Percentiles rank a stretch among this genome's conserved stretches.
Conservation (phyloP, 2,113 vertebrate genomes). For the Crotalus tigris region DNA sequence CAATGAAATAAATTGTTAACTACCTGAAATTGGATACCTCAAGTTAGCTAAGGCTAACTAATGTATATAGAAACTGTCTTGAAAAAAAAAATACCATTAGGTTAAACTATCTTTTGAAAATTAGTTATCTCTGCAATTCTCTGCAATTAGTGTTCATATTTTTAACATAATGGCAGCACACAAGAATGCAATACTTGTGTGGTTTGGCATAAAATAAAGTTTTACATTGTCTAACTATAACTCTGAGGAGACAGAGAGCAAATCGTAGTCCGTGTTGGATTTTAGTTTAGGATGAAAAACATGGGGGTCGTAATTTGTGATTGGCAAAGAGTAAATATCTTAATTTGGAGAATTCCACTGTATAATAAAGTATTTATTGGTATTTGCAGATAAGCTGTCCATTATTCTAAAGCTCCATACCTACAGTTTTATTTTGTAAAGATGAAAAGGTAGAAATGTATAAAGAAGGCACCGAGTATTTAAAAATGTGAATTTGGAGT, state of each 20-base stretch:
- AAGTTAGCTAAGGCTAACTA: neutral
- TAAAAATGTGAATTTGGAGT: neutral
- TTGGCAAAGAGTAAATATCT: neutral
- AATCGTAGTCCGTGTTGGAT: neutral
- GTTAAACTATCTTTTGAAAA: neutral
- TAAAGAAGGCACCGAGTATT: neutral
- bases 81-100: neutral
- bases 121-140: neutral
- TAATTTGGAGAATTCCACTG: neutral
- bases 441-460: neutral
- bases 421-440: neutral
- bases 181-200: neutral
- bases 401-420: neutral
- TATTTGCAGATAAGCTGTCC: neutral
- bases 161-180: neutral
- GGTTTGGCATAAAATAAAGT: neutral
- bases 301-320: neutral
- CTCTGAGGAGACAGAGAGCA: neutral
- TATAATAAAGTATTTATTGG: neutral
- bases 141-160: neutral
- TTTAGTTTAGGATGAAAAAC: neutral
- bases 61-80: neutral
- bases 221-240: neutral
- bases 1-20: neutral
- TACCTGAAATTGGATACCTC: neutral